Evolutionary conservation across 1,140 invertebrate genomes (phyloP).

Genomic region (Diorhabda carinulata): DNA sequence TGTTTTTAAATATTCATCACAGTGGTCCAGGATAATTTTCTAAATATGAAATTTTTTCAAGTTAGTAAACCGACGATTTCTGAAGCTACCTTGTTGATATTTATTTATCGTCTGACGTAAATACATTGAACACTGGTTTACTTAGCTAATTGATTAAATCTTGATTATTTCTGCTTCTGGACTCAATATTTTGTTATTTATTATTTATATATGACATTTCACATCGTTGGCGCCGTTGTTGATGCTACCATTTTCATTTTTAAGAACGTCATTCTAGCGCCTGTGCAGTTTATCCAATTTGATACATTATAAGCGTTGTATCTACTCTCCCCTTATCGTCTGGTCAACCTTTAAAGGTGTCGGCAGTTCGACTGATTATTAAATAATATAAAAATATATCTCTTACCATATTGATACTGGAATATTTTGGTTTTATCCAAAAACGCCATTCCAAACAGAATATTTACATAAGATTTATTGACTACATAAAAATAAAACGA

Average conservation of each 20-base stretch:
- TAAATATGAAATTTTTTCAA: not conserved
- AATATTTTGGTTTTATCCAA: too few species aligned
- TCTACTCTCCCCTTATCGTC: too few species aligned
- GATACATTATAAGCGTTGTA: too few species aligned
- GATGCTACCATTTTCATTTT: not conserved
- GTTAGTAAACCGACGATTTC: not conserved
- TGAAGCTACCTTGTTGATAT: not conserved
- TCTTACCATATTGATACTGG: too few species aligned
- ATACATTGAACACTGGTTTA: constrained; percentile 6
- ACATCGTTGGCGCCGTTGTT: constrained; percentile 19
- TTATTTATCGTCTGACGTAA: constrained; percentile 4
- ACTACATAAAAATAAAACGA: too few species aligned
- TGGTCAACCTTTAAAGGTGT: too few species aligned
- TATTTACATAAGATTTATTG: too few species aligned
- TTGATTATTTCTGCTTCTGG: constrained; percentile 6
- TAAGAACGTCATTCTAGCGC: not conserved
- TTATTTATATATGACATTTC: constrained; percentile 18
- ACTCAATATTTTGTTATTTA: not conserved
- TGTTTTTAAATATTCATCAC: not conserved
- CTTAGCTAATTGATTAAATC: not conserved
- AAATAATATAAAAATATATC: too few species aligned
- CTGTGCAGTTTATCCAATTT: not conserved
- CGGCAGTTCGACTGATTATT: too few species aligned
- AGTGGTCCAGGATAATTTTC: not conserved
- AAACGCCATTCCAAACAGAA: too few species aligned